Evolutionary conservation across 2,888 invertebrate genomes (phyloP), one percentile per base, ranked within the genome.

Genomic region (Pammene fasciana): DNA sequence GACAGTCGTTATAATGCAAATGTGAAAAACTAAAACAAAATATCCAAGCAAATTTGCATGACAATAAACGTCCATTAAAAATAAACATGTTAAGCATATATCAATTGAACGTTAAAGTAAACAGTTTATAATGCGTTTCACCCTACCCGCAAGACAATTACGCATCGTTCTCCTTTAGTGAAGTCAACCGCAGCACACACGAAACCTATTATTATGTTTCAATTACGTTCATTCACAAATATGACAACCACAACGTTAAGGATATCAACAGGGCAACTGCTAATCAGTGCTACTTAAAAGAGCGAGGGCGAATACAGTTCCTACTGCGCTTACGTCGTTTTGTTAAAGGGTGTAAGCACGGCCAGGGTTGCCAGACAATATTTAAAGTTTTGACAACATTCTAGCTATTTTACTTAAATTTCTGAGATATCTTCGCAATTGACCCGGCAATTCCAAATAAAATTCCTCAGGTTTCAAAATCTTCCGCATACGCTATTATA

Each of bases 191-290:
- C 70, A 65, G 56, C 48, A 46, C 68, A 52, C 52, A 60, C 52
- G 59, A 60, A 60, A 60, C 46, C 70, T 54, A 64, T 60, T 59
- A 70, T 70, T 70, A 70, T 70, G 65, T 70, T 74, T 73, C 70
- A 75, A 74, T 73, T 72, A 72, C 60, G 73, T 72, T 71, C 73
- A 72, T 72, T 75, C 71, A 70, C 72, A 72, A 72, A 75, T 75
- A 76, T 75, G 78, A 76, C 74, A 78, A 78, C 80, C 81, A 78
- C 78, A 77, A 76, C 76, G 81, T 83, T 85, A 85, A 82, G 81
- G 82, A 83, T 82, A 85, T 81, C 79, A 82, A 81, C 80, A 83
- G 82, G 48, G 43, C 80, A 81, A 50, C 82, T 82, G 82, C 26
- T 26, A 26, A 26, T 26, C 26, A 26, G 26, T 26, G 26, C 38